Percentiles rank a stretch among this genome's conserved stretches.
These are phyloP conservation scores for Otus sunia DNA, from an alignment of 2,113 vertebrate species.

Conservation along the genomic window DNA sequence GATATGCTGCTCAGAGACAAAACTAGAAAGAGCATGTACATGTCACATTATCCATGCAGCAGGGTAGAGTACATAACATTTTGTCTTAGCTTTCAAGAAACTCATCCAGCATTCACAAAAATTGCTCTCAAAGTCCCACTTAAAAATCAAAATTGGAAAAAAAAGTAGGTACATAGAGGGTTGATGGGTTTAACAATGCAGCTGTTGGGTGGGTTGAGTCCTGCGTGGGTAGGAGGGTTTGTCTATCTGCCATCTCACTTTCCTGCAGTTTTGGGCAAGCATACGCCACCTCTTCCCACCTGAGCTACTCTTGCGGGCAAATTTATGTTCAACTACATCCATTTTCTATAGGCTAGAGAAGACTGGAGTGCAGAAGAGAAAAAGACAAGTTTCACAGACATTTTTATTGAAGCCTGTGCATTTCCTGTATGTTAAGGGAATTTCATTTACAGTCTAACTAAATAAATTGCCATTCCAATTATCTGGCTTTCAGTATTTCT, in stretches of 20 bases:
- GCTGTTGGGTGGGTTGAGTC: not conserved
- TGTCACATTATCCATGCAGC: slow-evolving; percentile 56
- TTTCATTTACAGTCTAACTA: not conserved
- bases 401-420: not conserved
- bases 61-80: slow-evolving; percentile 40
- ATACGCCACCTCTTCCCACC: not conserved
- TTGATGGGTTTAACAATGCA: not conserved
- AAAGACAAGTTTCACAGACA: not conserved
- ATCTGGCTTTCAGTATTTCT: not conserved
- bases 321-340: not conserved
- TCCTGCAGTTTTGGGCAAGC: not conserved
- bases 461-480: not conserved
- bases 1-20: not conserved
- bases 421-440: not conserved
- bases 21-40: slow-evolving; percentile 37
- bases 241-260: not conserved
- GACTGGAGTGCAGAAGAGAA: not conserved
- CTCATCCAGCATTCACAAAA: slow-evolving; percentile 27
- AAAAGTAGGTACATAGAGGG: not conserved
- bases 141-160: not conserved
- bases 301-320: not conserved
- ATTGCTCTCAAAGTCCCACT: not conserved
- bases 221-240: not conserved
- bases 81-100: slow-evolving; percentile 55
- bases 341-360: not conserved